A percentile compares a stretch with the other conserved stretches of the same genome.
These are phyloP conservation scores for Drosophila eugracilis DNA, from an alignment of 1,140 invertebrate species.

Conservation along the genomic window DNA sequence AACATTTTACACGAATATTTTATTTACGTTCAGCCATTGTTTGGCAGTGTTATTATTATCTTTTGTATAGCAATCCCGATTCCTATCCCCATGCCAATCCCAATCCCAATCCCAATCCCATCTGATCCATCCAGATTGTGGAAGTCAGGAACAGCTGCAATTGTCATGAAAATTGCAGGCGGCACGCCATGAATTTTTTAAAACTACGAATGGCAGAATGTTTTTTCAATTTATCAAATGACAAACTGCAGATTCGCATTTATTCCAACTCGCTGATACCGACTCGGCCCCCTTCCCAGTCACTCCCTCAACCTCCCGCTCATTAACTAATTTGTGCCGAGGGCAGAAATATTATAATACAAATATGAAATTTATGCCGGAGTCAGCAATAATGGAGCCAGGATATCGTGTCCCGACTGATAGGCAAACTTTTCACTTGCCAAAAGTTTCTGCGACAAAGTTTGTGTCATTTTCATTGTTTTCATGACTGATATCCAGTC, in stretches of 20 bases:
- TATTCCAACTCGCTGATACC: constrained; percentile 4
- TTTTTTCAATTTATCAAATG: constrained; percentile 59
- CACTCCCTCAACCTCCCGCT: constrained; percentile 9
- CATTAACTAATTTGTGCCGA: constrained; percentile 72
- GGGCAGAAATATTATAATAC: constrained; percentile 71
- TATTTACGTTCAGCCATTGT: constrained; percentile 37
- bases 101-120: constrained; percentile 11
- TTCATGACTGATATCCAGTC: constrained; percentile 22
- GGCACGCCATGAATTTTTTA: constrained; percentile 63
- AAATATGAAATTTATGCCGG: constrained; percentile 80
- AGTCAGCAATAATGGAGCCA: constrained; percentile 52
- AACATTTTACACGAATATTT: constrained; percentile 57
- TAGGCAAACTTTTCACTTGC: constrained; percentile 58
- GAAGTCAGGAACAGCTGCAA: constrained; percentile 50
- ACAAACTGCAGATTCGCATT: constrained; percentile 40
- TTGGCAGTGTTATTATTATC: constrained; percentile 12
- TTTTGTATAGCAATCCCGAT: neutral
- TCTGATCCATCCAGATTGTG: constrained; percentile 14
- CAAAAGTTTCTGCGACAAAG: constrained; percentile 48
- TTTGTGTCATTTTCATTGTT: constrained; percentile 60
- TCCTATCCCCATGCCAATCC: neutral
- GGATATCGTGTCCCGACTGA: constrained; percentile 50
- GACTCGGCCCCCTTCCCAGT: neutral
- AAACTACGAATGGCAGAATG: constrained; percentile 46
- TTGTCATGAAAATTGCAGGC: constrained; percentile 51